Evolutionary conservation across 2,797 vertebrate species (phyloP), one percentile per base, ranked within the genome.

Genomic region (Enteromius afrohamiltoni): DNA sequence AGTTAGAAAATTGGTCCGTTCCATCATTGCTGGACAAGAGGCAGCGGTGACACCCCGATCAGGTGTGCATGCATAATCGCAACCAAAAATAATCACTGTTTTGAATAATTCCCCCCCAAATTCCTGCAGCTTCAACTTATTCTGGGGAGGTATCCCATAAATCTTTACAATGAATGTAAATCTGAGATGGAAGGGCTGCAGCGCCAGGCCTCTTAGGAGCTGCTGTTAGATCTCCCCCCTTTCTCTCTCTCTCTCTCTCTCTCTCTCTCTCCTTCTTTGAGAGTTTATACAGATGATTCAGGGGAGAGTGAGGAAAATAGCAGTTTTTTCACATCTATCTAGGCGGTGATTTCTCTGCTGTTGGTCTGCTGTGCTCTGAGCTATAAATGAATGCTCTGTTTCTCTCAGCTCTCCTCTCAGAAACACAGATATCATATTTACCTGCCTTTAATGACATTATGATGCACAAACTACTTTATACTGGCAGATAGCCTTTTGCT

Each of bases 41-140:
- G 93, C 95, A 93, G 93, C 93, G 94, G 95, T 97, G 97, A 97
- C 96, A 96, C 93, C 83, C 94, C 95, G 96, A 97, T 99, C 97
- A 97, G 97, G 96, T 97, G 96, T 96, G 95, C 94, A 93, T 97
- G 96, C 95, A 97, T 97, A 98, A 98, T 97, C 95, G 93, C 94
- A 95, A 94, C 96, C 96, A 95, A 96, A 98, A 98, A 98, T 97
- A 97, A 97, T 96, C 95, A 91, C 95, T 94, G 93, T 95, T 97
- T 97, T 97, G 96, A 98, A 97, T 97, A 97, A 98, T 98, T 95
- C 94, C 92, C 93, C 94, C 94, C 92, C 82, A 83, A 95, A 97
- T 97, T 96, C 95, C 93, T 95, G 95, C 96, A 95, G 93, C 93
- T 96, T 97, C 96, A 95, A 97, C 96, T 95, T 94, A 95, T 96